Conservation (phyloP, 2,797 vertebrate genomes). For the Myotis daubentonii region DNA sequence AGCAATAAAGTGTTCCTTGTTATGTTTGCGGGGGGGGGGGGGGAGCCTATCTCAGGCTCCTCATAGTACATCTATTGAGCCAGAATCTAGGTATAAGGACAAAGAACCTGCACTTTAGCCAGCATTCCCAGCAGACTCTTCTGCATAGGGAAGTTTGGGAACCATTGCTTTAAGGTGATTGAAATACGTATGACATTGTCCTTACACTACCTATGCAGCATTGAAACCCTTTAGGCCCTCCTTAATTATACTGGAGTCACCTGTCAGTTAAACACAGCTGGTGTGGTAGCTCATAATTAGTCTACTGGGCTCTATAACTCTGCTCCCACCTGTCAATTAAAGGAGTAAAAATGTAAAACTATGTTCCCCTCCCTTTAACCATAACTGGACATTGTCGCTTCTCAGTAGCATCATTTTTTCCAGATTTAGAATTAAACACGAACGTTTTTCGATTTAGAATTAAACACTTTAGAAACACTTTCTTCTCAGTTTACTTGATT, state of each 20-base stretch:
- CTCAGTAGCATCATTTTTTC: not conserved
- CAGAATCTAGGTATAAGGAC: not conserved
- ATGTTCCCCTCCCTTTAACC: not conserved
- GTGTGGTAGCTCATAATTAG: not conserved
- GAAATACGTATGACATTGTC: not conserved
- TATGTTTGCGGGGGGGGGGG: not conserved
- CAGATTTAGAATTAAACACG: not conserved
- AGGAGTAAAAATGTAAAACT: constrained; percentile 23
- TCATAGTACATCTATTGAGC: not conserved
- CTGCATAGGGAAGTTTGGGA: not conserved
- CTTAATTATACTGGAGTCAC: not conserved
- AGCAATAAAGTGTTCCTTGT: not conserved
- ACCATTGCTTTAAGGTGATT: not conserved
- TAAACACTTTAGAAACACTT: not conserved
- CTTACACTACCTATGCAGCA: not conserved
- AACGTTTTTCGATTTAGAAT: not conserved
- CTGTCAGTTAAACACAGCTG: not conserved
- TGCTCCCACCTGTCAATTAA: constrained; percentile 16
- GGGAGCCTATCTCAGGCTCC: not conserved
- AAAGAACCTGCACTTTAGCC: not conserved
- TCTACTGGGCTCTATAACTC: not conserved
- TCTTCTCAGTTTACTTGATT: not conserved
- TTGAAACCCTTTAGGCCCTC: not conserved
- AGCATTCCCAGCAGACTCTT: not conserved
- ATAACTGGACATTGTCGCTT: not conserved